These are phyloP conservation scores for Esperia sulphurella DNA, from an alignment of 2,888 invertebrate species.

Conservation along the genomic window DNA sequence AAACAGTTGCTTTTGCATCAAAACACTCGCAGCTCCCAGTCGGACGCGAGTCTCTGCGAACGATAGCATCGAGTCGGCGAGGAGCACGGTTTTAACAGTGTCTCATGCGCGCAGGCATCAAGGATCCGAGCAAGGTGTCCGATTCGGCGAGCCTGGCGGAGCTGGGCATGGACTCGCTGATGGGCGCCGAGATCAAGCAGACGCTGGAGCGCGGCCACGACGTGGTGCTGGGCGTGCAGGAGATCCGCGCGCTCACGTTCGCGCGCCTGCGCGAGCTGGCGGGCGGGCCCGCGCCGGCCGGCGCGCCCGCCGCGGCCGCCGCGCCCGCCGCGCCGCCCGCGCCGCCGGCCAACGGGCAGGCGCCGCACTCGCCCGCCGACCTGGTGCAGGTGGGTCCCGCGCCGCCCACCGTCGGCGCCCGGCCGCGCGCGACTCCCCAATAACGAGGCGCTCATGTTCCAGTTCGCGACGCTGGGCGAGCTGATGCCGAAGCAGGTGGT, in stretches of 20 bases:
- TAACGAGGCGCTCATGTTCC: not conserved
- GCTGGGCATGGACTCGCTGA: constrained; percentile 98
- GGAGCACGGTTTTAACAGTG: not conserved
- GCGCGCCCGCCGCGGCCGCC: constrained; percentile 16
- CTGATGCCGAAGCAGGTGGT: constrained; percentile 88
- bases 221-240: constrained; percentile 92
- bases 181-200: constrained; percentile 99
- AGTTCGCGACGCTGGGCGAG: constrained; percentile 51
- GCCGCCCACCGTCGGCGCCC: not conserved
- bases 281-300: constrained; percentile 34
- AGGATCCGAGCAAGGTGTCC: constrained; percentile 89
- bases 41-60: not conserved
- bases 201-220: constrained; percentile 96
- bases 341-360: constrained; percentile 39
- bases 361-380: constrained; percentile 52
- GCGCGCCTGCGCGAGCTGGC: constrained; percentile 83
- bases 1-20: no score
- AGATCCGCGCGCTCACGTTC: constrained; percentile 92
- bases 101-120: constrained; percentile 81
- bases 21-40: no score
- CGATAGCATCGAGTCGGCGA: not conserved
- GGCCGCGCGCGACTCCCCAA: not conserved
- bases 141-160: constrained; percentile 91
- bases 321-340: constrained; percentile 22
- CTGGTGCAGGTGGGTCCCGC: constrained; percentile 2